Conservation (phyloP, 2,113 vertebrate genomes). For the Microtus oregoni region DNA sequence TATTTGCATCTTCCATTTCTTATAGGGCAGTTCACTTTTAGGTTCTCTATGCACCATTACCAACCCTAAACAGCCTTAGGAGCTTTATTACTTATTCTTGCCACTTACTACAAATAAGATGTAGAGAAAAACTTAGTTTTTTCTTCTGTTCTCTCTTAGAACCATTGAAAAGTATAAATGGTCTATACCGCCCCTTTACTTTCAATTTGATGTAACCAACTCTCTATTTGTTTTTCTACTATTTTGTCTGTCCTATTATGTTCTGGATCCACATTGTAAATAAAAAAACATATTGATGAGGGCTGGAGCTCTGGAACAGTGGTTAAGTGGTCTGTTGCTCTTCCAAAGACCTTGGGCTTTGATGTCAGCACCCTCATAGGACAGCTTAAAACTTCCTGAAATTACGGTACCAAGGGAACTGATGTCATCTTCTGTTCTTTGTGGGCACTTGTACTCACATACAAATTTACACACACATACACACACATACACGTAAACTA, state of each 20-base stretch:
- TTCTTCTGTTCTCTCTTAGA: not conserved
- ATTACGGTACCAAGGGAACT: not conserved
- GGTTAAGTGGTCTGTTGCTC: not conserved
- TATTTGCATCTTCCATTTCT: not conserved
- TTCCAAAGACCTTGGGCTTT: not conserved
- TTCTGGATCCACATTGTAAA: not conserved
- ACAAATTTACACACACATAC: not conserved
- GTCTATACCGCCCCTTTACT: not conserved
- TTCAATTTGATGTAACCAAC: not conserved
- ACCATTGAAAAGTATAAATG: not conserved
- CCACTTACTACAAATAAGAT: not conserved
- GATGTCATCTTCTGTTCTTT: not conserved
- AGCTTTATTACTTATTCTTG: not conserved
- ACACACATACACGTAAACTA: not conserved
- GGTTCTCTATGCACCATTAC: not conserved
- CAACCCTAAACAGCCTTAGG: not conserved
- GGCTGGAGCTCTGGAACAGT: not conserved
- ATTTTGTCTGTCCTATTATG: not conserved
- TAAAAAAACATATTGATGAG: not conserved
- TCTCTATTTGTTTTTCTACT: not conserved
- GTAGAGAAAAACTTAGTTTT: not conserved
- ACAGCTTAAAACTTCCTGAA: not conserved
- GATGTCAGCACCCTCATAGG: not conserved
- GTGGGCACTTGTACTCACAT: not conserved
- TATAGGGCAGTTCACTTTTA: not conserved